These are phyloP conservation scores for Ceriagrion tenellum DNA, from an alignment of 2,888 invertebrate species.

Conservation along the genomic window DNA sequence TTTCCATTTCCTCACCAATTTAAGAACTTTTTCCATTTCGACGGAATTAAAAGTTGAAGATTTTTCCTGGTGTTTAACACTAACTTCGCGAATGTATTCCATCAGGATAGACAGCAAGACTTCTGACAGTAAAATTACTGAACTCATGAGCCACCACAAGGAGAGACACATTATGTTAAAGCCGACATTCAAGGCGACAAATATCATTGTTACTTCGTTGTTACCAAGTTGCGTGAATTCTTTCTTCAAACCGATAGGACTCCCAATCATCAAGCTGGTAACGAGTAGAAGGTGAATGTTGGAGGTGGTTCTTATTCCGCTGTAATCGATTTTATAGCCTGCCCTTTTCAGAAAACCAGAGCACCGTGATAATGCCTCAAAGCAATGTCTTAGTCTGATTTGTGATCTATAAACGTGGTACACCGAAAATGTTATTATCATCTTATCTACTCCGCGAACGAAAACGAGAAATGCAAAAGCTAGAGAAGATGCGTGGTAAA, in stretches of 20 bases:
- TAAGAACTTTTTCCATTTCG: background rate
- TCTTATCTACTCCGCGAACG: background rate
- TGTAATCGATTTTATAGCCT: background rate
- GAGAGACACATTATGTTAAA: background rate
- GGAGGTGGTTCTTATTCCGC: background rate
- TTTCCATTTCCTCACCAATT: background rate
- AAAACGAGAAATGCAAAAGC: background rate
- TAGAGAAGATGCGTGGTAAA: background rate
- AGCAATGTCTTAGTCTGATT: background rate
- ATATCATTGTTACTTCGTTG: background rate
- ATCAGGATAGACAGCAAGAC: background rate
- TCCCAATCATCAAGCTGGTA: background rate
- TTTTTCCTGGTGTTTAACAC: background rate
- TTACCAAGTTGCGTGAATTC: background rate
- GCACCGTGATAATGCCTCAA: background rate
- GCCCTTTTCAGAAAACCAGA: background rate
- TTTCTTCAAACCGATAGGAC: too few species aligned
- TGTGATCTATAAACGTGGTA: background rate
- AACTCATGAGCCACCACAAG: background rate
- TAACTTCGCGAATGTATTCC: background rate
- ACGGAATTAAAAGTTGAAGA: background rate
- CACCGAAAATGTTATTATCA: background rate
- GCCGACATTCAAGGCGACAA: background rate
- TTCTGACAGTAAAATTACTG: background rate
- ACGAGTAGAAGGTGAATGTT: background rate